Base-by-base conservation (phyloP, 2,797 vertebrate genomes). In the Syngnathus rostellatus region DNA sequence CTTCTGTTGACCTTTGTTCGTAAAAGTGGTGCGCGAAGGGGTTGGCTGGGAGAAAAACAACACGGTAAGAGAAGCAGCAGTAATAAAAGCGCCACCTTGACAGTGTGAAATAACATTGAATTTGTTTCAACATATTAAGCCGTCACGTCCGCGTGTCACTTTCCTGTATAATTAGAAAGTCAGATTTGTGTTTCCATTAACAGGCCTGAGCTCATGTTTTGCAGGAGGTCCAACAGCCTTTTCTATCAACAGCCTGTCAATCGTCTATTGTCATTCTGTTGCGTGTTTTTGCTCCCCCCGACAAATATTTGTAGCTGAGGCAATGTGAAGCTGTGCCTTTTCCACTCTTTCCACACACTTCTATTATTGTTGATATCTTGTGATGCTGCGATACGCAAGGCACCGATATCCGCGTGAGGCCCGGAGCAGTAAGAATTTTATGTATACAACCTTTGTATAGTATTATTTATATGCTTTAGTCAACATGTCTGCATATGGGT, bases 241-340 rank as follows among this genome's bases (percentile, higher is more conserved):
- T 68, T 58, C 46, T 46, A 39, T 71, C 62, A 51, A 53, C 59
- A 61, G 14, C 61, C 64, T 64, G 48, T 67, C 67, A 53, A n/a
- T 45, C 39, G 55, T 72, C 58, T 66, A 63, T 61, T 67, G 69
- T 75, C 60, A 48, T 77, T 73, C 41, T 60, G 63, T 68, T 64
- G n/a, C 19, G 71, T 66, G 31, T 66, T 71, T 72, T 64, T 69
- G 71, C 68, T 62, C 61, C 72, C 66, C 65, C 64, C n/a, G 55
- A 66, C 58, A 76, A 76, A 72, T 69, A 83, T 79, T 74, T 74
- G 66, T 63, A 62, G 10, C 40, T 43, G 19, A 14, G 43, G 25
- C 53, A 7, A 17, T 41, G 71, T 69, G 57, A 37, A 67, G 55
- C 39, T 5, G 17, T 37, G 38, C 11, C 40, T 21, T 45, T 23